Base-by-base conservation (phyloP, 2,888 invertebrate genomes). In the Conistra vaccinii region DNA sequence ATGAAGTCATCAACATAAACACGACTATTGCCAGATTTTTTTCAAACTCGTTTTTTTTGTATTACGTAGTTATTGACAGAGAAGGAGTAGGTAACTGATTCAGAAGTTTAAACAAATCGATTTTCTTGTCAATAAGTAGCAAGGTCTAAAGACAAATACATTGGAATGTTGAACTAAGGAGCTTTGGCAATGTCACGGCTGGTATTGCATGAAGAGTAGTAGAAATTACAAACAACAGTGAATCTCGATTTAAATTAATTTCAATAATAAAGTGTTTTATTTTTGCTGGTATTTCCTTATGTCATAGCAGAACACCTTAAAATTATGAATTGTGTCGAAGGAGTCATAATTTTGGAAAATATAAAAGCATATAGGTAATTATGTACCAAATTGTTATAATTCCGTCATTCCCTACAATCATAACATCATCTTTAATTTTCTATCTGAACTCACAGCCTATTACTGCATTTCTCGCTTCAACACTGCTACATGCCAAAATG, bases 121-220 rank as follows among this genome's bases (percentile, higher is more conserved):
- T 17, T 57, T 53, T 58, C 39, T 39, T 32, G 3, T 32, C n/a
- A 74, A 39, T 29, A 48, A 76, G 23, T 48, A 39, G 12, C 29
- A 61, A 63, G 45, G 32, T 80, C 35, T 53, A 12, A 48, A 73
- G 57, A 66, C n/a, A 68, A 57, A 65, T 55, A 72, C 14, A 51
- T n/a, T 51, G 42, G 20, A 67, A 67, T 26, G 26, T 66, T 39
- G 23, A 55, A 55, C 6, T 26, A 60, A n/a, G 9, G 20, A 57
- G 51, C 42, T 45, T 57, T 42, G 51, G 17, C 51, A 20, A 55
- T 62, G 20, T n/a, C 35, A 29, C 48, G 6, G 20, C 20, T 42
- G 42, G 14, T 42, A 14, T 42, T 42, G 42, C 26, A 45, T 35
- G 55, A 57, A 32, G n/a, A 51, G 14, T 14, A 5, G 26, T 63